Evolutionary conservation across 2,888 invertebrate species (phyloP), one percentile per base, ranked within the genome.

Genomic region (Spilosoma lubricipeda): DNA sequence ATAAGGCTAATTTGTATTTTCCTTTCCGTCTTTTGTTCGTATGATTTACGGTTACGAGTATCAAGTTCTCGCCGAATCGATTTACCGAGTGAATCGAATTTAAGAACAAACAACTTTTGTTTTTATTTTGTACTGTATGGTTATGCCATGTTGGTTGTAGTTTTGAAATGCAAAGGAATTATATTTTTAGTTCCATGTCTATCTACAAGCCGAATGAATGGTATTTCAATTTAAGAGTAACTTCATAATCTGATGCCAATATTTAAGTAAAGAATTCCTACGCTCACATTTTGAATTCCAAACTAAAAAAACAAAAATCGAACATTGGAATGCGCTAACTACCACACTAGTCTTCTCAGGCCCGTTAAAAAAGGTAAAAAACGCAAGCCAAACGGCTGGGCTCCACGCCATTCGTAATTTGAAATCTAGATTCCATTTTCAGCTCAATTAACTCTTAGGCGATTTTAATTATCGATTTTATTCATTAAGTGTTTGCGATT

Each of bases 401-500:
- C 81, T 78, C 80, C 76, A 81, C 77, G 79, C 81, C 79, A 82
- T 86, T 84, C 79, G 82, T 84, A 85, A 88, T 85, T 87, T 85
- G 82, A 87, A 92, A 88, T 85, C 87, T 86, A 89, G 90, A 91
- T 94, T 92, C 93, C 92, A 95, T 95, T 95, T 94, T 93, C 94
- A 93, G 93, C 91, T 93, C 94, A 93, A 94, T 95, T 94, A 93
- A 93, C 91, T 90, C 85, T 86, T 85, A 90, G 89, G 89, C 91
- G 90, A 88, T 92, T 93, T 93, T 94, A 94, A 94, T 95, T 94
- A 94, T 91, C 89, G 92, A 88, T 92, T 92, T 92, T 91, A 88
- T 92, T 95, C 94, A 95, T 95, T 94, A 94, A 92, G 90, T 93
- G 93, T 91, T 91, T 89, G 88, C 93, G 94, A 95, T 95, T 95